Percentiles rank a stretch among this genome's conserved stretches.
These are phyloP conservation scores for Mizuhopecten yessoensis DNA, from an alignment of 1,140 invertebrate genomes.

Conservation along the genomic window DNA sequence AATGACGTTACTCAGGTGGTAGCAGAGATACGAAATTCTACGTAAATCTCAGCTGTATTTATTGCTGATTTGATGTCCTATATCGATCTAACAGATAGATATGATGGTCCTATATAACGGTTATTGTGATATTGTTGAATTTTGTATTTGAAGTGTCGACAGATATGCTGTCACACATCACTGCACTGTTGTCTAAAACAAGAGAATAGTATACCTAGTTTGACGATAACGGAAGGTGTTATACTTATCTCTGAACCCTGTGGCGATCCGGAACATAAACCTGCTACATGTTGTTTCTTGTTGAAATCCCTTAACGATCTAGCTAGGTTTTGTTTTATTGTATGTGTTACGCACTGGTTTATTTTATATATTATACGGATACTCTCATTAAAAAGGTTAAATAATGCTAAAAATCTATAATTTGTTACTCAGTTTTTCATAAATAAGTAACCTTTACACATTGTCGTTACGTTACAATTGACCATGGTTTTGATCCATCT, in stretches of 20 bases:
- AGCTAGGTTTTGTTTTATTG: not conserved
- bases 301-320: not conserved
- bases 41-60: not conserved
- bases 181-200: not conserved
- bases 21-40: not conserved
- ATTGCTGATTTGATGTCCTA: not conserved
- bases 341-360: not conserved
- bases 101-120: not conserved
- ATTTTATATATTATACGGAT: not conserved
- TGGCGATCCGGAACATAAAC: not conserved
- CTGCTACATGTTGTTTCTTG: not conserved
- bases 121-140: not conserved
- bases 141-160: not conserved
- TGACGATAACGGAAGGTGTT: conserved; percentile 13
- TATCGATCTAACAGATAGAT: not conserved
- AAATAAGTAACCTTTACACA: too few relatives aligned
- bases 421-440: too few relatives aligned
- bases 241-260: not conserved
- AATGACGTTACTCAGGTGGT: not conserved
- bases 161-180: not conserved
- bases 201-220: not conserved
- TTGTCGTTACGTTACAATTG: too few relatives aligned
- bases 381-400: too few relatives aligned
- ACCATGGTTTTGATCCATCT: too few relatives aligned
- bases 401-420: too few relatives aligned